These are phyloP conservation scores for Drosophila funebris DNA, from an alignment of 1,140 invertebrate genomes.

Conservation along the genomic window DNA sequence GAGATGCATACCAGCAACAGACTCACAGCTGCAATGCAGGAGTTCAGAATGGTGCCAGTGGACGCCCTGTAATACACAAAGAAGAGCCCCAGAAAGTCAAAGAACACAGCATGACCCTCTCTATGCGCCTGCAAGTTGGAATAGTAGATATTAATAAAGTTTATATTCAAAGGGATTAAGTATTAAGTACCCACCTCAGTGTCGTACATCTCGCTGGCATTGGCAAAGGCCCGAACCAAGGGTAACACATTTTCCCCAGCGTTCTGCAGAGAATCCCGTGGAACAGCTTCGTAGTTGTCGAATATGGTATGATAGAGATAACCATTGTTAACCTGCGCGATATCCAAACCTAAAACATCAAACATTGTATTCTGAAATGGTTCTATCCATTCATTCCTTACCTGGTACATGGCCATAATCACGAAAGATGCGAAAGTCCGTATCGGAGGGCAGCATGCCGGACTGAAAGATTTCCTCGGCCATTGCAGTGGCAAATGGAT, in stretches of 20 bases:
- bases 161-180: too few relatives aligned
- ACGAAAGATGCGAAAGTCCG: slow-evolving; percentile 97
- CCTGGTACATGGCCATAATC: slow-evolving; percentile 92
- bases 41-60: slow-evolving; percentile 86
- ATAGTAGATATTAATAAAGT: background rate
- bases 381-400: background rate
- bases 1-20: slow-evolving; percentile 81
- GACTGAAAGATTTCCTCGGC: slow-evolving; percentile 98
- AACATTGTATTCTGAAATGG: background rate
- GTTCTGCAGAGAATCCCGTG: slow-evolving; percentile 91
- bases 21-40: slow-evolving; percentile 85
- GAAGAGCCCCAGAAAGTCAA: slow-evolving; percentile 90
- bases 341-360: slow-evolving; percentile 48
- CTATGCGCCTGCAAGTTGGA: slow-evolving; percentile 78
- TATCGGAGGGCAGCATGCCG: slow-evolving; percentile 96
- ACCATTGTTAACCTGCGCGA: slow-evolving; percentile 92
- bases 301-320: slow-evolving; percentile 96
- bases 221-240: slow-evolving; percentile 87
- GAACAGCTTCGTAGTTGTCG: slow-evolving; percentile 90
- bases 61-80: slow-evolving; percentile 87
- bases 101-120: slow-evolving; percentile 89
- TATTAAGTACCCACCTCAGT: slow-evolving; percentile 58
- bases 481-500: slow-evolving; percentile 95
- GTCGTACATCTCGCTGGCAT: slow-evolving; percentile 86
- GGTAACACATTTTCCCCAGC: slow-evolving; percentile 91